A percentile compares a stretch with the other conserved stretches of the same genome.
Conservation (phyloP, 2,888 invertebrate species). For the Doris montereyensis region DNA sequence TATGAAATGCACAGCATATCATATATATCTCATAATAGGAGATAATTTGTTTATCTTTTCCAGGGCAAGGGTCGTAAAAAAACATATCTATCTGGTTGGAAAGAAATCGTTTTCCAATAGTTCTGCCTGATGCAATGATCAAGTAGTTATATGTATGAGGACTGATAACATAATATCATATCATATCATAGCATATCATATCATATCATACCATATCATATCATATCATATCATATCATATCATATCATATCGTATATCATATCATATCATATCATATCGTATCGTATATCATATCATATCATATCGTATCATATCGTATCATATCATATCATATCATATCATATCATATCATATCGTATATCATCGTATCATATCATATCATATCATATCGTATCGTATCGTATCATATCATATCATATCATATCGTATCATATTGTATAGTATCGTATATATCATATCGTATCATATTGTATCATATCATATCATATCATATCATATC, state of each 20-base stretch:
- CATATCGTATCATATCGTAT: constrained; percentile 7
- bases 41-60: constrained; percentile 4
- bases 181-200: no score
- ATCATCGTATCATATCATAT: constrained; percentile 15
- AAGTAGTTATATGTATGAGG: constrained; percentile 44
- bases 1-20: no score
- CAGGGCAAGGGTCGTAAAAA: constrained; percentile 63
- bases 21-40: no score
- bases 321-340: not conserved
- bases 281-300: not conserved
- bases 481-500: constrained; percentile 22
- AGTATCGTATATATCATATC: constrained; percentile 27
- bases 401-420: constrained; percentile 26
- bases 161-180: not conserved
- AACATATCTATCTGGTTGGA: constrained; percentile 67
- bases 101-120: constrained; percentile 57
- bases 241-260: not conserved
- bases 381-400: constrained; percentile 8
- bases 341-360: constrained; percentile 22
- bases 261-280: not conserved
- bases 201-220: not conserved
- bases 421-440: constrained; percentile 25
- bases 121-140: constrained; percentile 53
- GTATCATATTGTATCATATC: constrained; percentile 25
- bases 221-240: not conserved